Evolutionary conservation across 2,888 invertebrate genomes (phyloP), one percentile per base, ranked within the genome.

Genomic region (Adela reaumurella): DNA sequence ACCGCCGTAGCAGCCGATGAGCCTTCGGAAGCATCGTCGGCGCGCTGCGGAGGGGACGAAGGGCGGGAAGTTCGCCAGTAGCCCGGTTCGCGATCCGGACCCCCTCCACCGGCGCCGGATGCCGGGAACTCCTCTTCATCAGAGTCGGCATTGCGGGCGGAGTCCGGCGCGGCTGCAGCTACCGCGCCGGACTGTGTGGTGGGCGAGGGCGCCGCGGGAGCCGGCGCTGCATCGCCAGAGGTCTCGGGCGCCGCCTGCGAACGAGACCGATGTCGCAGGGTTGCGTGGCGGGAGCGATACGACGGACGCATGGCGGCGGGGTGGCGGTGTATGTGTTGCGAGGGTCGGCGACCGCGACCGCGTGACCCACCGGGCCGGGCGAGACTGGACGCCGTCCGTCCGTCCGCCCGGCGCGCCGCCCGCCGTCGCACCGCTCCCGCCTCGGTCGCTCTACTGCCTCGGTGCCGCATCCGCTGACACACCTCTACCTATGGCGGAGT

Each of bases 1-100:
- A 73, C 71, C 68, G 74, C 74, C 55, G 45, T 58, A 57, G 43
- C 59, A 57, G 14, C 35, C 18, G 17, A 16, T 41, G 19, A 20
- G 6, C 72, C 74, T 56, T 77, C 76, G 56, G 80, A 74, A 57
- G 68, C 60, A 58, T 81, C 79, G 57, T 78, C 74, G 43, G 68
- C 65, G 54, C 76, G 66, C 50, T 71, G 72, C 45, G 74, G 73
- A 1, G 76, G 76, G 0, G 76, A 70, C 0, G 72, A 57, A 0
- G 76, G 74, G 1, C 74, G 66, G 14, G 77, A 77, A 1, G 76
- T 62, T 1, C 73, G 65, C 77, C 79, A 78, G 59, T 85, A 81
- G 41, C 82, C 81, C 43, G 81, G 76, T 49, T 76, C 82, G 53
- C 77, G 65, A 65, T 81, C 70, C 61, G 80, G 83, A 65, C 83